A percentile compares a stretch with the other conserved stretches of the same genome.
Conservation (phyloP, 1,140 invertebrate species). For the Drosophila melanica region DNA sequence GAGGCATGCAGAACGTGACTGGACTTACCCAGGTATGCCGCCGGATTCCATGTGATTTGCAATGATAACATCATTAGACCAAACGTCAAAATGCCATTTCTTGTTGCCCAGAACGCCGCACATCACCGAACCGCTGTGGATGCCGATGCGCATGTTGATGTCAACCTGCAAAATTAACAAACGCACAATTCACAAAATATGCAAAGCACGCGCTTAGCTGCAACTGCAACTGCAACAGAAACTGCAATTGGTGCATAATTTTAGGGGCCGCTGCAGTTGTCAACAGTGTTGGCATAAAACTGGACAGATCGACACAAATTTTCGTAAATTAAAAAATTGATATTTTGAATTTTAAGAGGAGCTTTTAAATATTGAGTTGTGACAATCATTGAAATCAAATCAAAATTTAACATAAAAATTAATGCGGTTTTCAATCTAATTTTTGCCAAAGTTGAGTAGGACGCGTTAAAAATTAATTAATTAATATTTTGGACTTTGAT, state of each 20-base stretch:
- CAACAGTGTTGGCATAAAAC: too few relatives aligned
- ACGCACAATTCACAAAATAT: conserved; percentile 43
- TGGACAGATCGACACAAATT: too few relatives aligned
- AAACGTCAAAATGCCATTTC: conserved; percentile 99
- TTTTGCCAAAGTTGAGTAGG: too few relatives aligned
- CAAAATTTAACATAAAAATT: too few relatives aligned
- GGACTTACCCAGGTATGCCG: conserved; percentile 93
- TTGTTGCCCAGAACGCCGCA: conserved; percentile 96
- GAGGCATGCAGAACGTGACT: conserved; percentile 45
- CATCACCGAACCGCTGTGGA: conserved; percentile 96
- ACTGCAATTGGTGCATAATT: conserved; percentile 19
- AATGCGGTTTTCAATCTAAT: too few relatives aligned
- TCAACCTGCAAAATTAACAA: conserved; percentile 88
- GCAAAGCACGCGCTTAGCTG: conserved; percentile 32
- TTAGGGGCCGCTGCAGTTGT: conserved; percentile 2
- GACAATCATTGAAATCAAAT: too few relatives aligned
- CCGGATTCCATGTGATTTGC: conserved; percentile 99
- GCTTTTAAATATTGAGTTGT: too few relatives aligned
- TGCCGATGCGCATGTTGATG: conserved; percentile 97
- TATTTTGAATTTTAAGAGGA: too few relatives aligned
- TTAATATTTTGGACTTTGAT: too few relatives aligned
- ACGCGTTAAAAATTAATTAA: too few relatives aligned
- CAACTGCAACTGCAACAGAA: conserved; percentile 11
- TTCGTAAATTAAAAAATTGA: too few relatives aligned
- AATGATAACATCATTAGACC: conserved; percentile 98